phyloP scores from a whole-genome alignment of 1,140 invertebrate genomes.

The Hyposmocoma kahamanoa region DNA sequence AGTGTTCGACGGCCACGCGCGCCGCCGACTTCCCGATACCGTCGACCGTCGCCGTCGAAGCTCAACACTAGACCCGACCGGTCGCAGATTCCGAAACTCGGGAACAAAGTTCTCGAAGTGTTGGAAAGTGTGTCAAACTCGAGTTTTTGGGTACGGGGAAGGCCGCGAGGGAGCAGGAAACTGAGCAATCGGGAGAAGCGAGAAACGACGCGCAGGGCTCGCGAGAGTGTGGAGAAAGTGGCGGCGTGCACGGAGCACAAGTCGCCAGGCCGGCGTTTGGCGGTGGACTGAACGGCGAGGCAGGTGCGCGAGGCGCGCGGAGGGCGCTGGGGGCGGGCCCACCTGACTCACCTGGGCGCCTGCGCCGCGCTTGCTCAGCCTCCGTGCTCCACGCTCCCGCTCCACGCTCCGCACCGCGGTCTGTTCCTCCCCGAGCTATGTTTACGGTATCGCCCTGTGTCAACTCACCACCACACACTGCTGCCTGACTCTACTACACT shows the following conservation, averaged over 20 bases:
- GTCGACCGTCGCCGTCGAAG: conserved; percentile 18
- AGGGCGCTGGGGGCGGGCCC: conserved; percentile 60
- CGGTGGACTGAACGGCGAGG: conserved; percentile 63
- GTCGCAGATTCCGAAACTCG: conserved; percentile 23
- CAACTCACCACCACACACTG: too few relatives aligned
- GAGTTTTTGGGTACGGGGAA: conserved; percentile 28
- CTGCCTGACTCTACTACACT: too few relatives aligned
- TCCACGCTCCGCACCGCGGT: conserved; percentile 11
- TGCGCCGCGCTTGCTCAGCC: conserved; percentile 63
- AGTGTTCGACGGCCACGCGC: conserved; percentile 46
- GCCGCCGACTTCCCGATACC: conserved; percentile 43
- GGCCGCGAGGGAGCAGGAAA: conserved; percentile 53
- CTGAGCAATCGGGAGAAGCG: conserved; percentile 55
- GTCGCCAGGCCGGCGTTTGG: conserved; percentile 69
- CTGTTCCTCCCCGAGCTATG: not conserved
- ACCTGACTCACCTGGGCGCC: conserved; percentile 69
- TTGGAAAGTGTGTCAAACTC: conserved; percentile 33
- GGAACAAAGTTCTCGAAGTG: conserved; percentile 45
- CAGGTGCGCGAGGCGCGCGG: conserved; percentile 60
- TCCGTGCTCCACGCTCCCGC: conserved; percentile 32
- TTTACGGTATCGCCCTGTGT: too few relatives aligned
- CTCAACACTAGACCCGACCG: conserved; percentile 13
- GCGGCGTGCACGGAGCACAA: conserved; percentile 66
- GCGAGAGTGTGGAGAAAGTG: conserved; percentile 63
- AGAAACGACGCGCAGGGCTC: conserved; percentile 59